Conservation (phyloP, 2,113 vertebrate genomes). For the Peucedramus taeniatus region DNA sequence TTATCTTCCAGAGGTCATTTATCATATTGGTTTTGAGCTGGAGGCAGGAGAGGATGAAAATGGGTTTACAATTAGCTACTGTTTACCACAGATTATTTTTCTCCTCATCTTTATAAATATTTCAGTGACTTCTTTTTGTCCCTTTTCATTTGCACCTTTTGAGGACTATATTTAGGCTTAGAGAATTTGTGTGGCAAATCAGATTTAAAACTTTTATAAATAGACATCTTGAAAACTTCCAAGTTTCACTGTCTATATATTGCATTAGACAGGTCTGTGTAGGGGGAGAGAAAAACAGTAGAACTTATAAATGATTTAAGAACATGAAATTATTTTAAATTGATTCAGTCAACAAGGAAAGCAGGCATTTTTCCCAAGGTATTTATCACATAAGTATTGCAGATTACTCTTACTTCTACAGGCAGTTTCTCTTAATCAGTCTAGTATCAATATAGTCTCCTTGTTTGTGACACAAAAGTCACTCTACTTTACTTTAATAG, state of each 20-base stretch:
- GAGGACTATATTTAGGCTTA: constrained; percentile 1
- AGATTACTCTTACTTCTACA: background rate
- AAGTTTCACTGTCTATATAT: background rate
- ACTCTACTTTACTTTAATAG: background rate
- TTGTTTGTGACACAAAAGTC: constrained; percentile 6
- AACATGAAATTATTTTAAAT: constrained; percentile 19
- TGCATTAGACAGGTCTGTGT: background rate
- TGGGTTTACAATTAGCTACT: background rate
- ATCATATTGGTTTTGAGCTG: background rate
- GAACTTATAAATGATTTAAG: constrained; percentile 34
- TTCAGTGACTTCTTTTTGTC: constrained; percentile 18
- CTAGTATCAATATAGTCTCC: background rate
- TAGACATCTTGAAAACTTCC: background rate
- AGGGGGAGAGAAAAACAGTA: background rate
- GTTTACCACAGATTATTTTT: background rate
- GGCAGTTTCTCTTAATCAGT: background rate
- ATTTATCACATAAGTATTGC: background rate
- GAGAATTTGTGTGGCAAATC: background rate
- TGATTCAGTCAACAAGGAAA: constrained; percentile 1
- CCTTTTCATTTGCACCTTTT: constrained; percentile 17
- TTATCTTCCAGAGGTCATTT: background rate
- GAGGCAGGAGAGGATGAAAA: background rate
- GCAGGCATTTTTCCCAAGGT: background rate
- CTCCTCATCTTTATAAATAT: background rate
- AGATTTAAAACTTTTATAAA: constrained; percentile 27